phyloP scores from a whole-genome alignment of 2,113 vertebrate genomes.

The Madoqua kirkii region DNA sequence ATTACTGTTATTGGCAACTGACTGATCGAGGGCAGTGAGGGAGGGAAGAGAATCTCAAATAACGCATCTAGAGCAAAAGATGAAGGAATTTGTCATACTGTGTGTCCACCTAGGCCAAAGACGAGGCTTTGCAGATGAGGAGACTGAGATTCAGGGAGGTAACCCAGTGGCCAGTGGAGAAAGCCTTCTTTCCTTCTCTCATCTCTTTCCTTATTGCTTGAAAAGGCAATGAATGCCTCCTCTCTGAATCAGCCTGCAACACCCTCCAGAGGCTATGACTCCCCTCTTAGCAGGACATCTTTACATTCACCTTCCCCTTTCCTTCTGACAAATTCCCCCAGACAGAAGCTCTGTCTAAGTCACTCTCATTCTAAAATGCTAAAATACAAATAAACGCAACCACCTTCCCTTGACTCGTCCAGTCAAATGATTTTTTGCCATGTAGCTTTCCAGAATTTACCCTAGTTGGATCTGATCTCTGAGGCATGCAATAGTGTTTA shows the following conservation, averaged over 20 bases:
- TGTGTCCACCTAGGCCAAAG: neutral
- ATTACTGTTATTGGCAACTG: neutral
- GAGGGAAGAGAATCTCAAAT: neutral
- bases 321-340: neutral
- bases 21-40: neutral
- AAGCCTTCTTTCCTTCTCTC: neutral
- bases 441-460: neutral
- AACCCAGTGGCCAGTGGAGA: neutral
- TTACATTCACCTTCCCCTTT: neutral
- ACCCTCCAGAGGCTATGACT: neutral
- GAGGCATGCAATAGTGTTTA: neutral
- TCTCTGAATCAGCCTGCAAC: neutral
- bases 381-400: neutral
- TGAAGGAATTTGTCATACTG: neutral
- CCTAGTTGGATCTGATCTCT: neutral
- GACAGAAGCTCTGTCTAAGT: neutral
- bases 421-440: neutral
- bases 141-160: neutral
- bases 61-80: neutral
- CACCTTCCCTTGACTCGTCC: neutral
- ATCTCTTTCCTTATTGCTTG: neutral
- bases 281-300: neutral
- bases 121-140: neutral
- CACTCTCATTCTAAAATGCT: neutral
- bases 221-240: neutral